Conservation (phyloP, 2,888 invertebrate genomes). For the Acanthosepion esculentum region DNA sequence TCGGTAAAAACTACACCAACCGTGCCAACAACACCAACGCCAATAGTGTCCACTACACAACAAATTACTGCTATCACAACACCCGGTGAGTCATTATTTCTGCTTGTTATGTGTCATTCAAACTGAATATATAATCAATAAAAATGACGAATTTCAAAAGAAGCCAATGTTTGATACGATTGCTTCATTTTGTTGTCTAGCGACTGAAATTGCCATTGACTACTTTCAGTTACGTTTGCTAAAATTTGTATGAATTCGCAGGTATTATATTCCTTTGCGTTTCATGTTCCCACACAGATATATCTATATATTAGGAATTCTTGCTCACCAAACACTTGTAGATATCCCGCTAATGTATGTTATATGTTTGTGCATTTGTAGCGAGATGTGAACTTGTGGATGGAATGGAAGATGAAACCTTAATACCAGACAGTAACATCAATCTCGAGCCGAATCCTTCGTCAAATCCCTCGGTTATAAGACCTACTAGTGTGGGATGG, state of each 20-base stretch:
- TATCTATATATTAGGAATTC: too few relatives aligned
- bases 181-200: too few relatives aligned
- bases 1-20: not conserved
- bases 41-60: not conserved
- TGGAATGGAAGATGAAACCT: not conserved
- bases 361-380: not conserved
- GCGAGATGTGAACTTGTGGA: not conserved
- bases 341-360: not conserved
- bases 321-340: too few relatives aligned
- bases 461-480: not conserved
- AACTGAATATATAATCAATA: too few relatives aligned
- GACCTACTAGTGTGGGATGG: not conserved
- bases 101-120: too few relatives aligned
- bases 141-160: too few relatives aligned
- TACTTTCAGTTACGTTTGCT: too few relatives aligned
- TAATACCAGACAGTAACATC: not conserved
- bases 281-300: too few relatives aligned
- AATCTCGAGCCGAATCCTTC: not conserved
- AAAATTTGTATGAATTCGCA: too few relatives aligned
- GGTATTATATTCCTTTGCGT: too few relatives aligned
- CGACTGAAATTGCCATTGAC: too few relatives aligned
- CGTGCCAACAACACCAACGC: not conserved
- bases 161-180: too few relatives aligned
- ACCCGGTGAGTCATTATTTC: not conserved
- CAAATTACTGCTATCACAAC: not conserved